Conservation (phyloP, 2,797 vertebrate genomes). For the Pygocentrus nattereri region DNA sequence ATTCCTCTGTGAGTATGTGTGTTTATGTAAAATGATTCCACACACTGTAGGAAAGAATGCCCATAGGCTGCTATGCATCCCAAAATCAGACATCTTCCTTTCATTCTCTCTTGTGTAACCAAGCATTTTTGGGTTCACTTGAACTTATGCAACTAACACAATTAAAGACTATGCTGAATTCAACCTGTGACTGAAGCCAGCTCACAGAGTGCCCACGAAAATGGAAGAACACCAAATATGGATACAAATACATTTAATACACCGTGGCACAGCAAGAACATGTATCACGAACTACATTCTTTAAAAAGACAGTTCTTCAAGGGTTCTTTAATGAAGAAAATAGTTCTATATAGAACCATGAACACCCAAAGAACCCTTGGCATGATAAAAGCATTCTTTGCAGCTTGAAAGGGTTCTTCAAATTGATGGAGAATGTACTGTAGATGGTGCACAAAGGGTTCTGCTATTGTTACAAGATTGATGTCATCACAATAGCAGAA, state of each 20-base stretch:
- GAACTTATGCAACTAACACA: slow-evolving; percentile 4
- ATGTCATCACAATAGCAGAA: too few relatives aligned
- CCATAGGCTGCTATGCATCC: slow-evolving; percentile 18
- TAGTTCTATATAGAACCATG: too few relatives aligned
- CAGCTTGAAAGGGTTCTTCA: too few relatives aligned
- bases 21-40: slow-evolving; percentile 30
- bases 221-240: neutral
- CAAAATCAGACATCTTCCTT: neutral
- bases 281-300: neutral
- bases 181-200: neutral
- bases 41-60: slow-evolving; percentile 18
- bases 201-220: neutral
- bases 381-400: too few relatives aligned
- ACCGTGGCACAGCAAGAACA: neutral
- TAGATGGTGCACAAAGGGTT: too few relatives aligned
- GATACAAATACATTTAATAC: neutral
- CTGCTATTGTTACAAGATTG: too few relatives aligned
- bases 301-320: too few relatives aligned
- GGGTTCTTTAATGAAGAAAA: too few relatives aligned
- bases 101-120: neutral
- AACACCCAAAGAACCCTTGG: too few relatives aligned
- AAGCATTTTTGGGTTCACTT: slow-evolving; percentile 11
- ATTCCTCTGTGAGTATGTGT: slow-evolving; percentile 21
- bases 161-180: neutral
- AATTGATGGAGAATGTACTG: too few relatives aligned